Evolutionary conservation across 2,797 vertebrate species (phyloP), one percentile per base, ranked within the genome.

Genomic region (Enteromius treurensis): DNA sequence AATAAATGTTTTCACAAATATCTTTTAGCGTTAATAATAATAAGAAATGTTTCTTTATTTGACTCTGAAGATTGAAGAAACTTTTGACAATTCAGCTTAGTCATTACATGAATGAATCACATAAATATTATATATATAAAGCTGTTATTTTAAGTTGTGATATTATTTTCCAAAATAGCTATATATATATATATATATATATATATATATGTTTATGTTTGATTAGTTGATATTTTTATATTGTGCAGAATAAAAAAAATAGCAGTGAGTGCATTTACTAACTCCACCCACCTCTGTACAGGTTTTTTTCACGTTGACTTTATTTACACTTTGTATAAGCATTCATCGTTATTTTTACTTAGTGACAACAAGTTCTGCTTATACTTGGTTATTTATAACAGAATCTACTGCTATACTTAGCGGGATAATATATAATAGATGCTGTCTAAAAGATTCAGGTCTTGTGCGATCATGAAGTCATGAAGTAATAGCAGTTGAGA

Each of bases 401-500:
- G 0, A 13, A 26, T 47, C 68, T 26, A 11, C 15, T 14, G 17
- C 15, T 9, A 47, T 42, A 69, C 21, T 47, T 73, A 29, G 58
- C 58, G 5, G 26, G 23, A 14, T 60, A 60, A 14, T 26, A 26
- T 11, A 26, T 60, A 47, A 47, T 26, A 26, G 3, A 17, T 51
- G 23, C 1, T 49, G 45, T 15, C 23, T 49, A 51, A 51, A 51
- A 32, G 15, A 71, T 26, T 60, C 0, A 60, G 55, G 55, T 60
- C 55, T 60, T 60, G 58, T 26, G 58, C 58, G n/a, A n/a, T n/a
- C n/a, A n/a, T n/a, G n/a, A n/a, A 3, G 19, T 68, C n/a, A 14
- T 70, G 19, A 75, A 14, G 71, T 11, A 14, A n/a, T 34, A 55
- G 49, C 49, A 34, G 71, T n/a, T 74, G 19, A 55, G 71, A 74